Evolutionary conservation across 2,113 vertebrate species (phyloP), one percentile per base, ranked within the genome.

Genomic region (Noctilio leporinus): DNA sequence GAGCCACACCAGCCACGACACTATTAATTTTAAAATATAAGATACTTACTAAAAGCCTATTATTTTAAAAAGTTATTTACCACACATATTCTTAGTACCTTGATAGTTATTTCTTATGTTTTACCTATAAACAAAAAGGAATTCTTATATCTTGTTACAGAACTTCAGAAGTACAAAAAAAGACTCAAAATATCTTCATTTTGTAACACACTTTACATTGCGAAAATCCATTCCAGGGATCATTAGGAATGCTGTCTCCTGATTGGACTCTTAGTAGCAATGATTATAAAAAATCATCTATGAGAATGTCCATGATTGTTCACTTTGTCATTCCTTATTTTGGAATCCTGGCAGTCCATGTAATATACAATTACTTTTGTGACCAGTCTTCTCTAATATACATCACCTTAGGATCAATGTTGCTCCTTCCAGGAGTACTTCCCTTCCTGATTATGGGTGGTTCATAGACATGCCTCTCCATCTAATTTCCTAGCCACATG

Each of bases 391-490:
- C n/a, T 78, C 43, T 62, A 51, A 76, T 16, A 28, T 19, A 38
- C 26, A 4, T 59, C 15, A 10, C 7, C 0, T 80, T 10, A n/a
- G 10, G 15, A 69, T 70, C 49, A 69, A 3, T 38, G 16, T 19
- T 19, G 78, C 10, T 26, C 75, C 11, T 40, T 40, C 8, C 55
- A 45, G 20, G 12, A 69, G 8, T 35, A 6, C 45, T 26, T 8
- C 40, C 33, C 28, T 24, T 88, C 12, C 28, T 73, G 6, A 35
- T 78, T 49, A 33, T 5, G 43, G 2, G 4, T 67, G 30, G 10
- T 35, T 11, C 0, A 0, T 22, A 26, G 5, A 11, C 0, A 12
- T 24, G 33, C 2, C 16, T 76, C 26, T 65, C 0, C 2, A 19
- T 28, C 16, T 7, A 70, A 26, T 65, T 72, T 88, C 15, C 7